Percentiles rank a stretch among this genome's conserved stretches.
Evolutionary conservation across 2,113 vertebrate genomes (phyloP).

Genomic region (Nannobrachium achirus): DNA sequence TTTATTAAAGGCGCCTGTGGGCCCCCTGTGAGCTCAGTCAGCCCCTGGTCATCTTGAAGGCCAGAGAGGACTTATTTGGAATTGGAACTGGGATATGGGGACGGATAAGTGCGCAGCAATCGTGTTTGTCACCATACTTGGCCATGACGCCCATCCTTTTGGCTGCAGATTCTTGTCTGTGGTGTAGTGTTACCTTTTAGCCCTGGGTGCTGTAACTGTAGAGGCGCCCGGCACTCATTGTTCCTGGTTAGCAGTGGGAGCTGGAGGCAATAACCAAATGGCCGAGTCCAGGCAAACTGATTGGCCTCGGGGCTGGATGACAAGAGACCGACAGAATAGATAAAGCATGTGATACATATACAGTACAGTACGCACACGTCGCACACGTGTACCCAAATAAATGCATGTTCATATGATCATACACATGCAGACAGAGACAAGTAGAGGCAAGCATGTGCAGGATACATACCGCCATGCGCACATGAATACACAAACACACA

Average conservation of each 20-base stretch:
- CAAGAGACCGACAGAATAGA: constrained; percentile 23
- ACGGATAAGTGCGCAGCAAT: constrained; percentile 56
- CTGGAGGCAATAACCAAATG: constrained; percentile 51
- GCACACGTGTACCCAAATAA: neutral
- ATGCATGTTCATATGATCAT: too few relatives aligned
- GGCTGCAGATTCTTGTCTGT: constrained; percentile 72
- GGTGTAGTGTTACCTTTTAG: constrained; percentile 61
- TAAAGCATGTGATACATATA: constrained; percentile 14
- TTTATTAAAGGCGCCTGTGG: constrained; percentile 9
- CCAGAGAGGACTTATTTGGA: constrained; percentile 60
- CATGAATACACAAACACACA: too few relatives aligned
- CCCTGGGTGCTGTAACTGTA: constrained; percentile 62
- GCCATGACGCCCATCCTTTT: constrained; percentile 52
- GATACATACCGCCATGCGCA: too few relatives aligned
- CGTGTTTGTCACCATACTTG: constrained; percentile 55
- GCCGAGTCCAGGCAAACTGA: constrained; percentile 45
- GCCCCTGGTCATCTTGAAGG: constrained; percentile 33
- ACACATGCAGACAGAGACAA: too few relatives aligned
- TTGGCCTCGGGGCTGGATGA: constrained; percentile 18
- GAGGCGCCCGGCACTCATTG: constrained; percentile 53
- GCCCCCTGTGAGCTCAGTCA: constrained; percentile 29
- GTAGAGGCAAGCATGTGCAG: too few relatives aligned
- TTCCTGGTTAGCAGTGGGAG: constrained; percentile 63
- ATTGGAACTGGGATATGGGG: constrained; percentile 59
- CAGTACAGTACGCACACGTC: neutral